phyloP scores from a whole-genome alignment of 2,888 invertebrate genomes.

The Hyalella azteca region DNA sequence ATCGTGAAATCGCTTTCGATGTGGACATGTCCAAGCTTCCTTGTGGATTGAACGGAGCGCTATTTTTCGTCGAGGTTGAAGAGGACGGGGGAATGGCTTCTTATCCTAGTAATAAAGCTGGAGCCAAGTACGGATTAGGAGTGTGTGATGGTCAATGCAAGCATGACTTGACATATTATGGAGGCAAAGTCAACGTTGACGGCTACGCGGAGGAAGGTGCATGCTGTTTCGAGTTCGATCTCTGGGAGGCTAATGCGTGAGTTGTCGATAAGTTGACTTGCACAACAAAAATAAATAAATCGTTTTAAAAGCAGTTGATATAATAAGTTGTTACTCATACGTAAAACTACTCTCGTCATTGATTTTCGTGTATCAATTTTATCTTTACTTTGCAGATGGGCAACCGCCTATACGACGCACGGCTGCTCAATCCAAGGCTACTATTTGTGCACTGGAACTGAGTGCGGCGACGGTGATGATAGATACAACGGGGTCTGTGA shows the following conservation, averaged over 20 bases:
- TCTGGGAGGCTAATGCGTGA: constrained; percentile 57
- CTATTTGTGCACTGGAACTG: constrained; percentile 50
- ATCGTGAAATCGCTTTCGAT: constrained; percentile 56
- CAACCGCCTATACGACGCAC: constrained; percentile 8
- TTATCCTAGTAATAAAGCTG: constrained; percentile 47
- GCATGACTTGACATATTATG: constrained; percentile 57
- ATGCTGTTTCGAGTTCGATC: constrained; percentile 57
- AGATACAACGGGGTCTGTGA: constrained; percentile 58
- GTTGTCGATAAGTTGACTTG: neutral
- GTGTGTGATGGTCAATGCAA: constrained; percentile 58
- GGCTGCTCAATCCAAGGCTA: constrained; percentile 11
- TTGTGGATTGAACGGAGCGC: constrained; percentile 57
- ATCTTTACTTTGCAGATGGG: neutral
- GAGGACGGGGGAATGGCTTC: constrained; percentile 54
- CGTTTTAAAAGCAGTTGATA: neutral
- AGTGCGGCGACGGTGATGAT: constrained; percentile 55
- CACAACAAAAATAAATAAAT: neutral
- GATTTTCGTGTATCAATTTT: neutral
- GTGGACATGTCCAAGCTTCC: constrained; percentile 53
- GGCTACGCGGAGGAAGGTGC: constrained; percentile 41
- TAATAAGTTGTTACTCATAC: too few species aligned
- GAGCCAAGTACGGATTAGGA: constrained; percentile 56
- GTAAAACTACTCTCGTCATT: too few species aligned
- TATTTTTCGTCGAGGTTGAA: constrained; percentile 58
- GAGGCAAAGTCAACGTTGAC: constrained; percentile 52